Base-by-base conservation (phyloP, 2,888 invertebrate species). In the Standfussiana lucernea region DNA sequence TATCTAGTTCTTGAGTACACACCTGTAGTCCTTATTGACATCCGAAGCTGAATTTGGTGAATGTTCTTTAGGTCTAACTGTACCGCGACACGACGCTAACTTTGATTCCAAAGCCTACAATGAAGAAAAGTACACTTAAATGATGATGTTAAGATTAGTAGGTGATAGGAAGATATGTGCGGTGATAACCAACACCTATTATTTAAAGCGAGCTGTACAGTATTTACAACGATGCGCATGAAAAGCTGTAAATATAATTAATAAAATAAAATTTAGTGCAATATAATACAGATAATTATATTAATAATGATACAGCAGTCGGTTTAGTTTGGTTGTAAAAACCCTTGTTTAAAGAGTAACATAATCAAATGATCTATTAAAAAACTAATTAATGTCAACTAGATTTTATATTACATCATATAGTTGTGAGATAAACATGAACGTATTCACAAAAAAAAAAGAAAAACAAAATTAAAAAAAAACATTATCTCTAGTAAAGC, bases 61-160 rank as follows among this genome's bases (percentile, higher is more conserved):
- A 90, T 95, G 96, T 91, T 96, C 97, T 94, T 96, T 96, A 95
- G 97, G 96, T 95, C 96, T 97, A 96, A 96, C 95, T 78, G 97
- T 94, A 95, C 96, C 96, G 89, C 97, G 97, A 97, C 97, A 97
- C 92, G 97, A 97, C 88, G 97, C 97, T 95, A 98, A 97, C 94
- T 97, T 97, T 93, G 97, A 97, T 97, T 98, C 98, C 97, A 98
- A 97, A 92, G 97, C 97, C 97, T 97, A 97, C 93, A 97, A 97
- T 95, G 95, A 95, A 95, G 95, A 96, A 96, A 96, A 96, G 93
- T 95, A 93, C 94, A 95, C 91, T 93, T 92, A 92, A 92, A 96
- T 96, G 96, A 95, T 95, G 95, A 93, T 94, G 95, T 94, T 94
- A 93, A 93, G 94, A 96, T 96, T 96, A 96, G 95, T 96, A 94